Evolutionary conservation across 2,888 invertebrate species (phyloP), one percentile per base, ranked within the genome.

Genomic region (Hemicrepidius hirtus): DNA sequence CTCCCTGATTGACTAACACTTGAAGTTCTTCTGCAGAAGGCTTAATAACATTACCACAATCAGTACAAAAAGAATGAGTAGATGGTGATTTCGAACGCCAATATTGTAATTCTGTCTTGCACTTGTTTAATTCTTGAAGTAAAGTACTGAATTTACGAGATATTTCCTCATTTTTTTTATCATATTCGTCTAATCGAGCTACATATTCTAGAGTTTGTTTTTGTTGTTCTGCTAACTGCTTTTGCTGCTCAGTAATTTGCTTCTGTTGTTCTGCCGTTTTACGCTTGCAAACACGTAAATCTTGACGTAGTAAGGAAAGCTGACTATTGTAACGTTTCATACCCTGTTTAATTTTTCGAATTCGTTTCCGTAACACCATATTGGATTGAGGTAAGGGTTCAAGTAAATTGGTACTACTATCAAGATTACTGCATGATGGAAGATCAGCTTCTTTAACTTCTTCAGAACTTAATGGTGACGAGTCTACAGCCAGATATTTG

Each of bases 41-140:
- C 10, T 86, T 82, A 77, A 90, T 88, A 68, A 89, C 89, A 70
- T 89, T 90, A 68, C 95, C 94, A 83, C 95, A 95, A 78, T 92
- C 91, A 37, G 90, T 92, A 82, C 95, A 95, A 68, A 93, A 90
- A 75, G 90, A 89, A 78, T 90, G 89, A 79, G 90, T 90, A 76
- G 95, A 94, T 10, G 95, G 95, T 74, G 95, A 95, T 80, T 95
- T 95, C 46, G 95, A 95, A 71, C 96, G 92, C 95, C 95, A 96
- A 86, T 95, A 96, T 87, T 96, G 96, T 81, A 96, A 87, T 87
- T 96, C 96, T 37, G 96, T 96, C 88, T 96, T 96, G 87, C 96
- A 96, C 85, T 96, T 96, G 87, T 96, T 96, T 80, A 96, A 87
- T 86, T 96, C 96, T 92, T 96, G 89, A 81, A 96, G 87, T 77